Conservation (phyloP, 2,888 invertebrate genomes). For the Leptopilina syphax region DNA sequence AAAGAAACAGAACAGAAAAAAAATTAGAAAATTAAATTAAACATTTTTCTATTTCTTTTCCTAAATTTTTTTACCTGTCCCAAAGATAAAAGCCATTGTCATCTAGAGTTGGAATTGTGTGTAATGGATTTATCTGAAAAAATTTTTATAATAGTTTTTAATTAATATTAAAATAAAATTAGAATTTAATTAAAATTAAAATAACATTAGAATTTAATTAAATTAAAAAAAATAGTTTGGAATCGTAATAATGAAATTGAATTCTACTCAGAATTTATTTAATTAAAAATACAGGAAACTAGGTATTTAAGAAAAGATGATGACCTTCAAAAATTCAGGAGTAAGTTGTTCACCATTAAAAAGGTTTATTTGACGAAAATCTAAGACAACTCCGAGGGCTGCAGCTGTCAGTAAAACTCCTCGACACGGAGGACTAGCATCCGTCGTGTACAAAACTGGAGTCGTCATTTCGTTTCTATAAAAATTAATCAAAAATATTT, state of each 20-base stretch:
- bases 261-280: too few species aligned
- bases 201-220: too few species aligned
- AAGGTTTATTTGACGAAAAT: conserved; percentile 52
- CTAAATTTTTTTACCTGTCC: conserved; percentile 75
- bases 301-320: background rate
- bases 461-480: background rate
- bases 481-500: background rate
- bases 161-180: too few species aligned
- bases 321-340: conserved; percentile 25
- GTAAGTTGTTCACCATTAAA: conserved; percentile 58
- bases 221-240: too few species aligned
- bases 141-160: background rate
- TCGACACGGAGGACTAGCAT: conserved; percentile 56
- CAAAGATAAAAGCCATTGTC: conserved; percentile 78
- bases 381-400: conserved; percentile 56
- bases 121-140: conserved; percentile 79
- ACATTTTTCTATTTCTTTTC: background rate
- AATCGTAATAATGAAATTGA: too few species aligned
- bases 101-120: conserved; percentile 80
- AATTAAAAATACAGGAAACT: too few species aligned
- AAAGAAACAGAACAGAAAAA: conserved; percentile 37
- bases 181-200: too few species aligned
- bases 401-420: conserved; percentile 56
- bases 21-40: background rate
- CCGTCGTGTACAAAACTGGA: conserved; percentile 49